These are phyloP conservation scores for Oscarella lobularis DNA, from an alignment of 37 sponge, comb jelly and placozoan genomes.

Conservation along the genomic window DNA sequence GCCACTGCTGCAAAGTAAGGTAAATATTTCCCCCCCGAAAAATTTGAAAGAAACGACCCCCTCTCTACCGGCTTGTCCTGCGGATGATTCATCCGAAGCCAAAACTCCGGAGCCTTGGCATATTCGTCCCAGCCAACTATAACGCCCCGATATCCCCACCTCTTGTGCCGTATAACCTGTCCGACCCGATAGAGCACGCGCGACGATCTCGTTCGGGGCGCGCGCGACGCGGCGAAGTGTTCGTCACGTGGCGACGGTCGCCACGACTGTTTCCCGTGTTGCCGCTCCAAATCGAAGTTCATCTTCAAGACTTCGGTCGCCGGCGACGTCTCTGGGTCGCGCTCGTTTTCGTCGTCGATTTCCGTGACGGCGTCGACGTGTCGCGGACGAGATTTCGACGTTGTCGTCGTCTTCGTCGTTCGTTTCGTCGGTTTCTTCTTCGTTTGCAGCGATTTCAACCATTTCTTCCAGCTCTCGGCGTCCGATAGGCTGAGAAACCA, in stretches of 20 bases:
- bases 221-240: constrained; percentile 48
- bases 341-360: neutral
- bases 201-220: constrained; percentile 23
- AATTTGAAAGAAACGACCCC: no score
- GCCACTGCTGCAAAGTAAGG: neutral
- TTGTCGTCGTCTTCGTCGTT: neutral
- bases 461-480: neutral
- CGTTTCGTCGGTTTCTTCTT: neutral
- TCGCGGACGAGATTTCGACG: neutral
- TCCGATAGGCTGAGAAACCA: neutral
- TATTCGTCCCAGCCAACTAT: constrained; percentile 68
- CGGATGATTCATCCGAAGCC: constrained; percentile 31
- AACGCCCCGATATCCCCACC: constrained; percentile 45
- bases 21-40: neutral
- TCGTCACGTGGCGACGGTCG: constrained; percentile 18
- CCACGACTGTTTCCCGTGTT: neutral
- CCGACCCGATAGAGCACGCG: constrained; percentile 39
- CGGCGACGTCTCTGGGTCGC: neutral
- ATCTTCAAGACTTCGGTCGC: constrained; percentile 33
- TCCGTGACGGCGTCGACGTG: neutral
- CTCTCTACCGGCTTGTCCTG: constrained; percentile 16
- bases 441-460: neutral
- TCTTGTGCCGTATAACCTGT: constrained; percentile 47
- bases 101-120: constrained; percentile 58
- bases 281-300: neutral